phyloP scores from a whole-genome alignment of 2,113 vertebrate species.

The Vimba vimba region DNA sequence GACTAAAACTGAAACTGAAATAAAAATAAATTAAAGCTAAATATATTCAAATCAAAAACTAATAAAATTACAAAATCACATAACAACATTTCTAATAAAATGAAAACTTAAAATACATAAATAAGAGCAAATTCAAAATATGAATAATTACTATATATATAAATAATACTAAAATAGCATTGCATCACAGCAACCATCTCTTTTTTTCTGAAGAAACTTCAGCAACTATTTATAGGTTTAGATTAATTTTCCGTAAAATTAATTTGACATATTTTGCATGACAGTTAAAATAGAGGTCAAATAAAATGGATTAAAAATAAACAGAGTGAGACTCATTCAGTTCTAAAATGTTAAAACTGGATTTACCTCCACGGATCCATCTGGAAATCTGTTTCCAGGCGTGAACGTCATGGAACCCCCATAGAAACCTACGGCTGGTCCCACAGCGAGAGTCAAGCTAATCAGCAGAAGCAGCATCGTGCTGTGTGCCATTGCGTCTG shows the following conservation, averaged over 20 bases:
- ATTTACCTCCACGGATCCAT: slow-evolving; percentile 64
- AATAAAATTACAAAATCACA: background rate
- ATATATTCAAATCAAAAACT: background rate
- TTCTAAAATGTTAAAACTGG: background rate
- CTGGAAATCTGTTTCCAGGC: slow-evolving; percentile 13
- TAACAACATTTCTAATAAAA: background rate
- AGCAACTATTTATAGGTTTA: background rate
- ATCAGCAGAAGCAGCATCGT: background rate
- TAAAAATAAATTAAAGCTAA: background rate
- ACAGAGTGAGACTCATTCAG: background rate
- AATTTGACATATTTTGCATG: background rate
- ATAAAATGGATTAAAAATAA: background rate
- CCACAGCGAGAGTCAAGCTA: slow-evolving; percentile 8
- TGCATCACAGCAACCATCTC: background rate
- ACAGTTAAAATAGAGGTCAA: background rate
- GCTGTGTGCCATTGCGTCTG: background rate
- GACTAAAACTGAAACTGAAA: background rate
- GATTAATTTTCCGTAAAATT: background rate
- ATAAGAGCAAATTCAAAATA: background rate
- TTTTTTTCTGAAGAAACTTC: too few species aligned
- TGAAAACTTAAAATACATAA: background rate
- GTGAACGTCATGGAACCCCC: slow-evolving; percentile 21
- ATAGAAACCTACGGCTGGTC: slow-evolving; percentile 4
- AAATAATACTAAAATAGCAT: background rate
- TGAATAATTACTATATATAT: background rate